Evolutionary conservation across 2,113 vertebrate species (phyloP), one percentile per base, ranked within the genome.

Genomic region (Muntiacus muntjak): DNA sequence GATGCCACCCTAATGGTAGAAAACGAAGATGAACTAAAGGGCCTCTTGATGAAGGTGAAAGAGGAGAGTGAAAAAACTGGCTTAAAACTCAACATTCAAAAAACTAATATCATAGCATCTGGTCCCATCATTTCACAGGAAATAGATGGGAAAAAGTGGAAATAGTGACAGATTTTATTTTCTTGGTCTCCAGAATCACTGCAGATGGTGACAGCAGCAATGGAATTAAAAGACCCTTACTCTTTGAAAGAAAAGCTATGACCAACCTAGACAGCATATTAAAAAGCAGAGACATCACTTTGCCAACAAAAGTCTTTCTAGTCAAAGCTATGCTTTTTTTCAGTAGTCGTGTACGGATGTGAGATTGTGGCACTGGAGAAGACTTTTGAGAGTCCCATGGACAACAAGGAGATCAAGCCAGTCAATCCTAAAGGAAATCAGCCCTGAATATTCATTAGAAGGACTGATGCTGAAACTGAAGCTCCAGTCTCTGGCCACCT

Each of bases 311-410:
- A 36, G 33, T 67, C 33, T 36, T 11, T 36, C 8, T 36, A 36
- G 64, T 21, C 64, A n/a, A 11, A 36, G 62, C 17, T 67, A 11
- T 67, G 64, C 9, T 36, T 67, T 67, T 36, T 64, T 67, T 11
- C 64, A 21, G 4, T 67, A 36, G 64, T 21, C 0, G 2, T 67
- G 33, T 21, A 36, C 0, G 4, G 4, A 36, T 67, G 33, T 67
- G 33, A 67, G 33, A 67, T 21, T 67, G 33, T 67, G 64, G 64
- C 4, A 1, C 33, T 67, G 64, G 33, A 36, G 64, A 67, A 67
- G 33, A 67, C 64, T 21, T 21, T 36, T 67, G 33, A 67, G 64
- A 67, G 33, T n/a, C 16, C 64, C 8, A 19, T 67, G 64, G 64
- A 67, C 17, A 21, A 36, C 16, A 36, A 67, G 17, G 33, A 67